These are phyloP conservation scores for Gryllus longicercus DNA, from an alignment of 2,888 invertebrate genomes.

Conservation along the genomic window DNA sequence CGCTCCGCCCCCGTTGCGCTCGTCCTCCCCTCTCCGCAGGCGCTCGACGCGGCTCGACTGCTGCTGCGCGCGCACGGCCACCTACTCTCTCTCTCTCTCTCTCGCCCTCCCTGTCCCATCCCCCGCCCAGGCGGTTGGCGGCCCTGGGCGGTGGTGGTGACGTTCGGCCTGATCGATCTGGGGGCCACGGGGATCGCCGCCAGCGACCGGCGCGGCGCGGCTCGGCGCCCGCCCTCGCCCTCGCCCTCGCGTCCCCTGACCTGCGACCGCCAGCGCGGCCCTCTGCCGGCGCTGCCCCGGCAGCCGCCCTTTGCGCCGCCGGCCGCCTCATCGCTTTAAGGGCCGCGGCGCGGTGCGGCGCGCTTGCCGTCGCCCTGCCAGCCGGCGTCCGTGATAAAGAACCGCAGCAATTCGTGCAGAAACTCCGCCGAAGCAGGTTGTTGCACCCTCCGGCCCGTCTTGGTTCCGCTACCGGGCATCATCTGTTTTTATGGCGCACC, in stretches of 20 bases:
- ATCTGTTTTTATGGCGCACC: too few relatives aligned
- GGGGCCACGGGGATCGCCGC: not conserved
- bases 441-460: not conserved
- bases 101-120: not conserved
- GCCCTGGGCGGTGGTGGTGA: not conserved
- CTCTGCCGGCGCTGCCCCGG: slow-evolving; percentile 26
- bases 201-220: not conserved
- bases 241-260: slow-evolving; percentile 7
- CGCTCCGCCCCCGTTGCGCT: not conserved
- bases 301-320: slow-evolving; percentile 26
- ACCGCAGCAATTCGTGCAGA: slow-evolving; percentile 17
- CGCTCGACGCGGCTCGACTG: not conserved
- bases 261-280: slow-evolving; percentile 17
- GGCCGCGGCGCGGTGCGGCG: not conserved
- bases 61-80: not conserved
- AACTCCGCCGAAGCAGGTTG: not conserved
- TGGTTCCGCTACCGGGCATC: not conserved
- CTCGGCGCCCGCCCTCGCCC: not conserved
- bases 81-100: not conserved
- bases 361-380: not conserved
- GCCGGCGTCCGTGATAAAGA: not conserved
- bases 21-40: not conserved
- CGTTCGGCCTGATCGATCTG: slow-evolving; percentile 17
- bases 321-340: not conserved
- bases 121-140: not conserved